phyloP scores from a whole-genome alignment of 2,113 vertebrate species.

The Macquaria ambigua region DNA sequence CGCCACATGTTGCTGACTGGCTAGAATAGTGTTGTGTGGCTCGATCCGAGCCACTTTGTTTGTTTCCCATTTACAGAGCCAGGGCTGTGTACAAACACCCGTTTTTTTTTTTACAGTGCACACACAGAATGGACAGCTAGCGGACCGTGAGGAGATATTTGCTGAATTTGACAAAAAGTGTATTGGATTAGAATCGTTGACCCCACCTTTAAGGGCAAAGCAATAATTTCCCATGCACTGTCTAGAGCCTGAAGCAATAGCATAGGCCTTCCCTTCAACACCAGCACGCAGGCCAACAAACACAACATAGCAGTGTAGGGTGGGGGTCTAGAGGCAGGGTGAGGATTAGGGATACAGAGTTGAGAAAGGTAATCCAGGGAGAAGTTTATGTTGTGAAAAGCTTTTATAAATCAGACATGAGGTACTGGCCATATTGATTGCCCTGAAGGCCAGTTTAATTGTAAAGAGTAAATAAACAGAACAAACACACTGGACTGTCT shows the following conservation, averaged over 20 bases:
- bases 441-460: slow-evolving; percentile 45
- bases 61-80: no score
- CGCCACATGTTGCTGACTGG: no score
- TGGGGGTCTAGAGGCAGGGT: background rate
- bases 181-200: no score
- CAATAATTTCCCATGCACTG: slow-evolving; percentile 51
- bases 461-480: slow-evolving; percentile 31
- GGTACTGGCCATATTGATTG: slow-evolving; percentile 32
- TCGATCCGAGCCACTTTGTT: no score
- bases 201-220: slow-evolving; percentile 33
- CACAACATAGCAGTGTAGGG: background rate
- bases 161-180: no score
- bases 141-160: no score
- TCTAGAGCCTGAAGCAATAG: slow-evolving; percentile 30
- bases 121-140: no score
- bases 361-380: slow-evolving; percentile 5
- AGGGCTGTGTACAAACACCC: no score
- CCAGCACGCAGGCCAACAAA: background rate
- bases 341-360: slow-evolving; percentile 21
- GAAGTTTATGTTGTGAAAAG: slow-evolving; percentile 41
- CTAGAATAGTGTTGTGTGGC: no score
- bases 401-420: slow-evolving; percentile 41
- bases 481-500: background rate
- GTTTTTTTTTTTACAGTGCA: no score
- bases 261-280: background rate